A percentile compares a stretch with the other conserved stretches of the same genome.
Evolutionary conservation across 2,113 vertebrate species (phyloP).

Genomic region (Corythaixoides concolor): DNA sequence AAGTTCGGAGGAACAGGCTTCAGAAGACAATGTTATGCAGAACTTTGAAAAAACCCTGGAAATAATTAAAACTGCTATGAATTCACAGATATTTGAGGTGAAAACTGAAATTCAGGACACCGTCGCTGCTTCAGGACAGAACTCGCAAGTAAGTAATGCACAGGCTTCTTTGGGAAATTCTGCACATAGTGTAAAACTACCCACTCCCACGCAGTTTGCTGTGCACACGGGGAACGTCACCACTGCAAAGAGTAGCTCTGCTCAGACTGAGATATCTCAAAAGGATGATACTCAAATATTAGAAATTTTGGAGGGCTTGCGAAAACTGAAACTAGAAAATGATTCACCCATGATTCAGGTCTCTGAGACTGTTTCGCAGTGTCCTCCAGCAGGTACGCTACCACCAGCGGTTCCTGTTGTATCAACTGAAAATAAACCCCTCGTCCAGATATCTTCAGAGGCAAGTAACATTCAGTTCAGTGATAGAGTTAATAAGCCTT

Average conservation of each 20-base stretch:
- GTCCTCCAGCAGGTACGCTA: conserved; percentile 40
- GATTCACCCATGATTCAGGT: conserved; percentile 59
- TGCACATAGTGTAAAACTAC: conserved; percentile 31
- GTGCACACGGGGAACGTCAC: not conserved
- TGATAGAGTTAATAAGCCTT: conserved; percentile 83
- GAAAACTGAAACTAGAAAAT: conserved; percentile 83
- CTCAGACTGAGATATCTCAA: conserved; percentile 62
- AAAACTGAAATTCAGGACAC: conserved; percentile 74
- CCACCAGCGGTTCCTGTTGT: conserved; percentile 59
- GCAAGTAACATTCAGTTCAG: conserved; percentile 60
- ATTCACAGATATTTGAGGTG: conserved; percentile 74
- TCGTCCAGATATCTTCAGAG: conserved; percentile 70
- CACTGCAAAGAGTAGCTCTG: conserved; percentile 36
- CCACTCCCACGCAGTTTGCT: conserved; percentile 38
- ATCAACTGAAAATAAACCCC: conserved; percentile 36
- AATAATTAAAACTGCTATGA: conserved; percentile 80
- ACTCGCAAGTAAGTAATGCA: conserved; percentile 60
- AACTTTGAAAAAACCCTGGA: conserved; percentile 80
- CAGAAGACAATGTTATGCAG: conserved; percentile 74
- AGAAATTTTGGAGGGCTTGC: conserved; percentile 85
- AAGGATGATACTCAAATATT: conserved; percentile 79
- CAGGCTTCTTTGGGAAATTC: conserved; percentile 52
- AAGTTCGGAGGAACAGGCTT: conserved; percentile 62
- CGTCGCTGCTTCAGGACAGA: conserved; percentile 41
- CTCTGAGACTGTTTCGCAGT: conserved; percentile 37